Evolutionary conservation across 2,888 invertebrate genomes (phyloP), one percentile per base, ranked within the genome.

Genomic region (Lithophane semibrunnea): DNA sequence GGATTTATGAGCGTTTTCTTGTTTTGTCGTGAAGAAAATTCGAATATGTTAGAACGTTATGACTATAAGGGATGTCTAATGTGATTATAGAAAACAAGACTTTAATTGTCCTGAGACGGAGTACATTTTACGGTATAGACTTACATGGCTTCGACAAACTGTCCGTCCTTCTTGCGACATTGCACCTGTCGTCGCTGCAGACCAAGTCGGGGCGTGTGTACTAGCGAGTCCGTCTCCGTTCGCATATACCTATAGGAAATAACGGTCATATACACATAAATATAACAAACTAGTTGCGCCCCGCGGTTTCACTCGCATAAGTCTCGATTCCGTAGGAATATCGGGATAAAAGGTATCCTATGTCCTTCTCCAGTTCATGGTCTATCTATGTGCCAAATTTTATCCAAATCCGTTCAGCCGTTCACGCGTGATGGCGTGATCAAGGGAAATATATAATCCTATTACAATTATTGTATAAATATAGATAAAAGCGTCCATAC

Each of bases 171-270:
- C 76, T 91, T 92, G 56, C 95, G 94, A 84, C 97, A 97, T 83
- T 95, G 95, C 76, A 97, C 94, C 78, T 95, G 95, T 13, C 97
- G 93, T 7, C 93, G 92, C 86, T 97, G 96, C 79, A 96, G 85
- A 16, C 97, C 97, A 47, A 97, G 92, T 12, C 93, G 92, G n/a
- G 96, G 96, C 0, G 95, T 96, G 90, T 96, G 95, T 73, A 96
- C 95, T 75, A 96, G 90, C 16, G 96, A 95, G 70, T 95, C 95
- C 0, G 92, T 88, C 80, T 95, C 94, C 42, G 89, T 84, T 16
- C 90, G 88, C 37, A 87, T 89, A 72, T 90, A 92, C 63, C 93
- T 94, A 79, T 0, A 49, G 29, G 5, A 58, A 83, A 69, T 18
- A 61, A 60, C 8, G 56, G 56, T 8, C 10, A 37, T 0, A 5